These are phyloP conservation scores for Sycophila sp. DNA, from an alignment of 1,140 invertebrate species.

Conservation along the genomic window DNA sequence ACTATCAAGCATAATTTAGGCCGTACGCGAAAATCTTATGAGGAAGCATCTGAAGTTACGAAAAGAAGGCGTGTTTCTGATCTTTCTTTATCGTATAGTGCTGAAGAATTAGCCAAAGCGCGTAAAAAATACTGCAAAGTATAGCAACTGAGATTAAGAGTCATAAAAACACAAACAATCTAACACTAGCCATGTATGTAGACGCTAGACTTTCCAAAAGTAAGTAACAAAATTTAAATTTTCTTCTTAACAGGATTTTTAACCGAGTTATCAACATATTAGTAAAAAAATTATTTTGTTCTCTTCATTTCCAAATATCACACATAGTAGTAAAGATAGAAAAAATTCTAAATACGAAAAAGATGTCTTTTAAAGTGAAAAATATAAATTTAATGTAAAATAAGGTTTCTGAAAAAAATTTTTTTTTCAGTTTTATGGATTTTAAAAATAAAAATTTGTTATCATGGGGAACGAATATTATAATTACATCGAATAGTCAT, in stretches of 20 bases:
- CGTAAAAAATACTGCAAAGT: not conserved
- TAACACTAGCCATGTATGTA: not conserved
- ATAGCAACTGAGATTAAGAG: conserved; percentile 5
- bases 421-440: too few relatives aligned
- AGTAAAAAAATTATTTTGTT: too few relatives aligned
- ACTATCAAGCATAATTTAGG: not conserved
- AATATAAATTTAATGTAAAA: too few relatives aligned
- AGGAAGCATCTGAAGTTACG: not conserved
- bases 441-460: too few relatives aligned
- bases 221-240: conserved; percentile 9
- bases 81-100: not conserved
- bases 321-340: too few relatives aligned
- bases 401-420: too few relatives aligned
- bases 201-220: not conserved
- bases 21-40: not conserved
- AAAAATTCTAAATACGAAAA: too few relatives aligned
- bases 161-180: not conserved
- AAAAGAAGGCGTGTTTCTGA: conserved; percentile 5
- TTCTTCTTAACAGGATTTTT: not conserved
- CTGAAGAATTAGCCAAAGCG: not conserved
- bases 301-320: too few relatives aligned
- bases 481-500: too few relatives aligned
- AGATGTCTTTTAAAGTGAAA: too few relatives aligned
- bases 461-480: too few relatives aligned
- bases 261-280: too few relatives aligned